Conservation (phyloP, 2,888 invertebrate genomes). For the Oegoconia quadripuncta region DNA sequence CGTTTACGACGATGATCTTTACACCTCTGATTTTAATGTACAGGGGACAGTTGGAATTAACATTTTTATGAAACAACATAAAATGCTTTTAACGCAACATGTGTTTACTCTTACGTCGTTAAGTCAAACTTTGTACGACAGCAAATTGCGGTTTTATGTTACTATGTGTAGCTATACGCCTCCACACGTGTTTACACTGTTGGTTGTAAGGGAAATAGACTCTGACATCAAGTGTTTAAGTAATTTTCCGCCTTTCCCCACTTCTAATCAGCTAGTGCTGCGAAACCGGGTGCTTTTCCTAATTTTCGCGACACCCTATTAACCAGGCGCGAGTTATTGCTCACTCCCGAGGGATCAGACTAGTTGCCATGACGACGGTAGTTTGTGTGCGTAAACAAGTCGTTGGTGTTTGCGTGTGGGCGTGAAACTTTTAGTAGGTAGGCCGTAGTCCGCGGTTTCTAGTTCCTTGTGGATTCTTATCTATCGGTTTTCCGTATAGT, state of each 20-base stretch:
- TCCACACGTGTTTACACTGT: slow-evolving; percentile 48
- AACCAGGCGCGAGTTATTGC: slow-evolving; percentile 65
- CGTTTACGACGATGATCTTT: slow-evolving; percentile 22
- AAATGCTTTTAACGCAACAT: slow-evolving; percentile 60
- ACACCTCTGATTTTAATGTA: slow-evolving; percentile 24
- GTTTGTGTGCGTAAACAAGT: slow-evolving; percentile 47
- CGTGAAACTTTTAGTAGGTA: slow-evolving; percentile 29
- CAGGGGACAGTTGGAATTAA: slow-evolving; percentile 38
- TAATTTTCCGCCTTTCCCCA: slow-evolving; percentile 60
- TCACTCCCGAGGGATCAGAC: slow-evolving; percentile 51
- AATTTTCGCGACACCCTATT: slow-evolving; percentile 70
- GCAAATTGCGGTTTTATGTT: slow-evolving; percentile 45
- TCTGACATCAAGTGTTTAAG: slow-evolving; percentile 60
- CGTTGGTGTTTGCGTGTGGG: slow-evolving; percentile 41
- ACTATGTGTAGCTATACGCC: too few relatives aligned
- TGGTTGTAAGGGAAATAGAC: slow-evolving; percentile 27
- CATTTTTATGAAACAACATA: slow-evolving; percentile 44
- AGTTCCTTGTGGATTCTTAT: slow-evolving; percentile 59
- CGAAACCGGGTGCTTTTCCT: slow-evolving; percentile 55
- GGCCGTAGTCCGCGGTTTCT: slow-evolving; percentile 55
- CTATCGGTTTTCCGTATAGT: slow-evolving; percentile 45
- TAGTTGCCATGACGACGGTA: slow-evolving; percentile 48
- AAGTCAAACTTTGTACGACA: slow-evolving; percentile 54
- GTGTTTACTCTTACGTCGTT: slow-evolving; percentile 58
- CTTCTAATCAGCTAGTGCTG: slow-evolving; percentile 64